Conservation (phyloP, 2,888 invertebrate genomes). For the Drosophila peninsularis region DNA sequence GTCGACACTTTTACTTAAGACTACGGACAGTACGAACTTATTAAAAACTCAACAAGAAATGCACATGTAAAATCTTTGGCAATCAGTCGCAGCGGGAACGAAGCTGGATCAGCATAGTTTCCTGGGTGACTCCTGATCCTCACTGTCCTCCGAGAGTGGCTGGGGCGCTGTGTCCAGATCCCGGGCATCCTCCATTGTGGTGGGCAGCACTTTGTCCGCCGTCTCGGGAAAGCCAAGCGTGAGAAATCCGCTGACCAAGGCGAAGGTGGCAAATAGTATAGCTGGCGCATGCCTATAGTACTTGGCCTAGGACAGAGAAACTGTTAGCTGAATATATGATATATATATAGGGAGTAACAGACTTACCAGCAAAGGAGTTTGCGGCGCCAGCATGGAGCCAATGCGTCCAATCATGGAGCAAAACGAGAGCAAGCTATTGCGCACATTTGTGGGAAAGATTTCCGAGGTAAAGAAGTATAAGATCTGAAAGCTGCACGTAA, state of each 20-base stretch:
- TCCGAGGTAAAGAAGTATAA: slow-evolving; percentile 89
- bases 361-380: slow-evolving; percentile 87
- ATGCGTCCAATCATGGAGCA: slow-evolving; percentile 89
- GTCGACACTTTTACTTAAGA: slow-evolving; percentile 39
- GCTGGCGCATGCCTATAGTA: slow-evolving; percentile 86
- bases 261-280: slow-evolving; percentile 87
- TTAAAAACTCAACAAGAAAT: slow-evolving; percentile 33
- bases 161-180: slow-evolving; percentile 39
- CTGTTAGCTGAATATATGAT: rapidly evolving
- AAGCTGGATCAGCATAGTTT: slow-evolving; percentile 42
- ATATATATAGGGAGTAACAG: rapidly evolving
- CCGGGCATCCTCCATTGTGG: slow-evolving; percentile 87
- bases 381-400: slow-evolving; percentile 89
- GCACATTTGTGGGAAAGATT: slow-evolving; percentile 89
- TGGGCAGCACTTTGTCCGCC: slow-evolving; percentile 87
- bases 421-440: slow-evolving; percentile 88
- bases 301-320: slow-evolving; percentile 60
- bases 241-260: slow-evolving; percentile 86
- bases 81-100: slow-evolving; percentile 2
- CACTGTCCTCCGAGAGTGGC: background rate
- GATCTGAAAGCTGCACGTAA: slow-evolving; percentile 88
- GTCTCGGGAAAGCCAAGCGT: slow-evolving; percentile 88
- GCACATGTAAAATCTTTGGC: slow-evolving; percentile 34
- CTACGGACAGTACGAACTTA: slow-evolving; percentile 23
- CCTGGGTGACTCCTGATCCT: slow-evolving; percentile 19